Evolutionary conservation across 2,113 vertebrate species (phyloP), one percentile per base, ranked within the genome.

Genomic region (Patagioenas fasciata): DNA sequence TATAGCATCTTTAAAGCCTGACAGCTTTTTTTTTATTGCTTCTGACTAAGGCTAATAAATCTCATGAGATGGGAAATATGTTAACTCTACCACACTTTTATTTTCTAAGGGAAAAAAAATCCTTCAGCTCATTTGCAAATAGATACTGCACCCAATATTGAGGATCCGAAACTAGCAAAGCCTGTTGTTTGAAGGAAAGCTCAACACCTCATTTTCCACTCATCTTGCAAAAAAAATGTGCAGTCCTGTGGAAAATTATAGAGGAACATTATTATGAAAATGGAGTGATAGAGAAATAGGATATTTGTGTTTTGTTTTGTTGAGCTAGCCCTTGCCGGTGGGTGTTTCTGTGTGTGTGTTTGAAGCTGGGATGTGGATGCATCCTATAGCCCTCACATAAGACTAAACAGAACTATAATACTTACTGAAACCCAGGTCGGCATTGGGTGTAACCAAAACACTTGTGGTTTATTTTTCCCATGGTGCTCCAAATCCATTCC

Each of bases 121-220:
- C 21, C 34, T 80, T 66, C 36, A 50, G 51, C 71, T 91, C 13
- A 40, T 87, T 88, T 83, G 78, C 56, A 96, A 92, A 77, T 38
- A 85, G 12, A 15, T 66, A 19, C 36, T 80, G 57, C 61, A 69
- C 48, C 51, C 83, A 84, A 6, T 47, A 90, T 6, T 29, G 81
- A 80, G 36, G 87, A 62, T 57, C 54, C 80, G 84, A 95, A 88
- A 80, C 15, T 17, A 77, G 56, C 60, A 75, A 79, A 92, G 56
- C 21, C 56, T n/a, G 4, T 66, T 90, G 72, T 84, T 92, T 80
- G 69, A 94, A 56, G 32, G 73, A 81, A 89, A 85, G 53, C 83
- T 89, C 85, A 92, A 26, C 66, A 72, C 50, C 34, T 61, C 34
- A 42, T 89, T 94, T 96, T 94, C 70, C 73, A 58, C 83, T 89